Base-by-base conservation (phyloP, 2,888 invertebrate genomes). In the Dryomyza anilis region DNA sequence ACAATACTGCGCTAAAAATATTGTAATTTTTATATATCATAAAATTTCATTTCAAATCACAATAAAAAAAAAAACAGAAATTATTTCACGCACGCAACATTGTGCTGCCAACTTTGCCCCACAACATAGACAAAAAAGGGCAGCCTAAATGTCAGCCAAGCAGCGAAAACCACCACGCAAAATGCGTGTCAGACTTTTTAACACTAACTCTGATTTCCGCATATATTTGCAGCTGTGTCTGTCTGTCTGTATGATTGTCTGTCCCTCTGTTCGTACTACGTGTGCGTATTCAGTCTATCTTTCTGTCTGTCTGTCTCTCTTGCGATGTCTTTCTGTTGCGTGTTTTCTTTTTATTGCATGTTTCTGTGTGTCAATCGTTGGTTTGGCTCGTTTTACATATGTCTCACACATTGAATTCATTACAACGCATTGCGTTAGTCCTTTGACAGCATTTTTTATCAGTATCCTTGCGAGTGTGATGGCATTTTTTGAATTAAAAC, bases 101-200 rank as follows among this genome's bases (percentile, higher is more conserved):
- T 58, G 43, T 58, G 55, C 27, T n/a, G n/a, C n/a, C n/a, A n/a
- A n/a, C n/a, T n/a, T n/a, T n/a, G n/a, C n/a, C n/a, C n/a, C n/a
- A n/a, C n/a, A n/a, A n/a, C n/a, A n/a, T n/a, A n/a, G n/a, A n/a
- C n/a, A n/a, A n/a, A n/a, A n/a, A n/a, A n/a, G n/a, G n/a, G n/a
- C n/a, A n/a, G n/a, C n/a, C n/a, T n/a, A 55, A 36, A 55, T 55
- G 55, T 55, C 33, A 55, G 36, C 33, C 55, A 36, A 55, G 21
- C 23, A 27, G 27, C 33, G 25, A 55, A 19, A 33, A 23, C 55
- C 33, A 55, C 21, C 55, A 55, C 21, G 25, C 55, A 30, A 55
- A 36, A 55, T 36, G 36, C 33, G 12, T 19, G 23, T 7, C 55
- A 12, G 8, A 36, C 55, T 23, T 36, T 36, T 19, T 16, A 10